Conservation (phyloP, 2,113 vertebrate genomes). For the Ptychochromis oligacanthus region DNA sequence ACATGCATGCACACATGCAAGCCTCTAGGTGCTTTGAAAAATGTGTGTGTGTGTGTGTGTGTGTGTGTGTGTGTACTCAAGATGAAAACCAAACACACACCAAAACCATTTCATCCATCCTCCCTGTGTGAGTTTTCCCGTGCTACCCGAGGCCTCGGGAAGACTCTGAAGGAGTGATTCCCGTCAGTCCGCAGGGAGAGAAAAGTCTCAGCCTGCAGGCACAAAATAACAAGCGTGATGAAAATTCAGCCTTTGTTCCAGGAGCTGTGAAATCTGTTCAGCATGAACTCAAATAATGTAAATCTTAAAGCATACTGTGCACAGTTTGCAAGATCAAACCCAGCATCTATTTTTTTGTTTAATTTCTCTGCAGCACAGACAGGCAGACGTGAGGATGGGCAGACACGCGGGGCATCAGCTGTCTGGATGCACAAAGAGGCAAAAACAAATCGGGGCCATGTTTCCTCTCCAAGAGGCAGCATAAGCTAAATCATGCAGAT, state of each 20-base stretch:
- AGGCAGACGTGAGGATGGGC: neutral
- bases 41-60: neutral
- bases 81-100: constrained; percentile 13
- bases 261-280: neutral
- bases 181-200: neutral
- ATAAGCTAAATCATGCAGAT: constrained; percentile 41
- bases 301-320: neutral
- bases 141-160: constrained; percentile 29
- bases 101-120: constrained; percentile 5
- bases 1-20: neutral
- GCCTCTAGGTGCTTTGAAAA: constrained; percentile 25
- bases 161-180: neutral
- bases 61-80: neutral
- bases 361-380: neutral
- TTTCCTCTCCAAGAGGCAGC: constrained; percentile 41
- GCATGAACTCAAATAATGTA: neutral
- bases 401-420: constrained; percentile 49
- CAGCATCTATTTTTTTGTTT: neutral
- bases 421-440: constrained; percentile 27
- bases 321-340: neutral
- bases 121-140: constrained; percentile 10
- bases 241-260: neutral
- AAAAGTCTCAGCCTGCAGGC: neutral
- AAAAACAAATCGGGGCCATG: constrained; percentile 27
- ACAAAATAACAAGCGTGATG: neutral